Percentiles rank a stretch among this genome's conserved stretches.
phyloP scores from a whole-genome alignment of 2,113 vertebrate genomes.

The Poeciliopsis occidentalis region DNA sequence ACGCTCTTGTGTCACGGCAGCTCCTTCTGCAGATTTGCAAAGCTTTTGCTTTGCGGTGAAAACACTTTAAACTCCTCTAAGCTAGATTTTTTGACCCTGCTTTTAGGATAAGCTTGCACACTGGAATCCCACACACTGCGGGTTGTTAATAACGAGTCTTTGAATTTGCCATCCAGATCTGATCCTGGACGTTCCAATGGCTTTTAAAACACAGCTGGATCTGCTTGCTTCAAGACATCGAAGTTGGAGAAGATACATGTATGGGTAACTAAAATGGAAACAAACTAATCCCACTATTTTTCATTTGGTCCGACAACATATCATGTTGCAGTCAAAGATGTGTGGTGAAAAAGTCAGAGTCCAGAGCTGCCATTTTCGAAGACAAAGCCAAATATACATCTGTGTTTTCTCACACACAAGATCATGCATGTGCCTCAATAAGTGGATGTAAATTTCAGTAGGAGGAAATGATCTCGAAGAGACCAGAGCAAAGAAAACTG shows the following conservation, averaged over 20 bases:
- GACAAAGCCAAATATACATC: neutral
- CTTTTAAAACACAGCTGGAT: conserved; percentile 3
- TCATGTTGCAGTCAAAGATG: conserved; percentile 8
- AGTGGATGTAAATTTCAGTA: neutral
- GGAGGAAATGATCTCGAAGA: neutral
- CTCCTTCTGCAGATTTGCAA: conserved; percentile 36
- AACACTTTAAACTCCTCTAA: conserved; percentile 26
- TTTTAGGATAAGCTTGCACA: conserved; percentile 29
- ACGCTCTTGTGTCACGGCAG: conserved; percentile 25
- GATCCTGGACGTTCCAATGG: neutral
- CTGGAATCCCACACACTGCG: conserved; percentile 32
- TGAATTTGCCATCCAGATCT: conserved; percentile 10
- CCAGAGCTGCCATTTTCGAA: neutral
- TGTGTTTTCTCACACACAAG: neutral
- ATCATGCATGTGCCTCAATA: neutral
- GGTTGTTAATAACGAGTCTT: conserved; percentile 4
- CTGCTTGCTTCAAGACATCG: neutral
- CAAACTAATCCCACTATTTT: conserved; percentile 20
- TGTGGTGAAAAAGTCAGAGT: conserved; percentile 2
- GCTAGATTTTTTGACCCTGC: conserved; percentile 36
- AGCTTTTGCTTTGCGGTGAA: conserved; percentile 25
- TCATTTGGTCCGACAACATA: conserved; percentile 4
- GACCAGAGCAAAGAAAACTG: conserved; percentile 5
- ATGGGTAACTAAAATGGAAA: neutral
- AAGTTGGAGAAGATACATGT: neutral